Evolutionary conservation across 2,113 vertebrate genomes (phyloP).

Genomic region (Hippopotamus amphibius): DNA sequence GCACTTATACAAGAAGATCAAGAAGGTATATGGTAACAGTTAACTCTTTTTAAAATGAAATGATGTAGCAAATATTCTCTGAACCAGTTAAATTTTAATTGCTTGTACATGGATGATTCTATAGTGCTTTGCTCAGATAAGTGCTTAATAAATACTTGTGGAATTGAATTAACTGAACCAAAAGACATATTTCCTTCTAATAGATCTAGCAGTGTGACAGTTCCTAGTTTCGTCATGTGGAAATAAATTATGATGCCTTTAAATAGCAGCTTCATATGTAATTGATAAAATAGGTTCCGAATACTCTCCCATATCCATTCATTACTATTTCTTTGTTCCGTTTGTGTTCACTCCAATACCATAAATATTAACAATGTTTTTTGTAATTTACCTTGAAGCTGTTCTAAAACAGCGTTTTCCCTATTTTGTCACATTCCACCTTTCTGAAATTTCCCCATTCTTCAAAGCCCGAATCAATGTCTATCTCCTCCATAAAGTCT

Average conservation of each 20-base stretch:
- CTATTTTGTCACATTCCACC: background rate
- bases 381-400: constrained; percentile 20
- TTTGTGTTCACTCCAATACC: background rate
- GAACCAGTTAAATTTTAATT: constrained; percentile 80
- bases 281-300: constrained; percentile 44
- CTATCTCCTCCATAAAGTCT: background rate
- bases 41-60: constrained; percentile 77
- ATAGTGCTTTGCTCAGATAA: constrained; percentile 79
- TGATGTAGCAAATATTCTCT: constrained; percentile 71
- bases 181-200: constrained; percentile 76
- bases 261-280: constrained; percentile 60
- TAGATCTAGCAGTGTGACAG: constrained; percentile 67
- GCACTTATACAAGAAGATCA: constrained; percentile 25
- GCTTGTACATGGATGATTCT: constrained; percentile 79
- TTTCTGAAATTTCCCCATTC: constrained; percentile 13
- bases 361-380: constrained; percentile 24
- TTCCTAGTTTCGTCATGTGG: constrained; percentile 53
- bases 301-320: background rate
- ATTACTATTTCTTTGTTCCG: background rate
- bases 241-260: constrained; percentile 59
- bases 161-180: constrained; percentile 81
- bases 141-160: constrained; percentile 80
- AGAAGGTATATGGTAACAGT: constrained; percentile 49
- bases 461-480: constrained; percentile 22
- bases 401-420: background rate